phyloP scores from a whole-genome alignment of 2,888 invertebrate species.

The Entomobrya proxima region DNA sequence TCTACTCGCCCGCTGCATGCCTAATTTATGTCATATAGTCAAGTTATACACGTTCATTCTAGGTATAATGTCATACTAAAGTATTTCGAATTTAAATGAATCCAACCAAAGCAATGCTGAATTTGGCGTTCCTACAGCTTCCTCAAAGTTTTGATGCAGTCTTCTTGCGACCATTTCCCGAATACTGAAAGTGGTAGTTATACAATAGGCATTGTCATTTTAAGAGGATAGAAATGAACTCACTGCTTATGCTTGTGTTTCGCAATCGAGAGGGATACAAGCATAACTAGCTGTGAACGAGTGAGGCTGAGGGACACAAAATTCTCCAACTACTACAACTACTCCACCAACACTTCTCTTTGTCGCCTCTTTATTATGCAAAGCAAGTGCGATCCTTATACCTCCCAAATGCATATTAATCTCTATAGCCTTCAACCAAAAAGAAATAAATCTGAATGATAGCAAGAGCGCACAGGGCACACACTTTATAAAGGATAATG shows the following conservation, averaged over 20 bases:
- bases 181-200: background rate
- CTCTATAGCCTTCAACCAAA: constrained; percentile 68
- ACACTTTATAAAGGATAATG: background rate
- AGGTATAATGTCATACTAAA: background rate
- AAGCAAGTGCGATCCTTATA: constrained; percentile 67
- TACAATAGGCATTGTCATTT: background rate
- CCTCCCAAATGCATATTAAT: constrained; percentile 72
- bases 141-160: background rate
- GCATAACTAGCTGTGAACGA: background rate
- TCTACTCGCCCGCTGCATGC: background rate
- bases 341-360: constrained; percentile 34
- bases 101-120: background rate
- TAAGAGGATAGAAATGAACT: background rate
- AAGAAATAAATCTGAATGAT: constrained; percentile 70
- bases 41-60: background rate
- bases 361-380: constrained; percentile 70
- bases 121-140: background rate
- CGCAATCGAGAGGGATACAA: background rate
- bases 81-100: background rate
- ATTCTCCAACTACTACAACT: background rate
- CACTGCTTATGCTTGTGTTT: background rate
- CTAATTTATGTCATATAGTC: background rate
- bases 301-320: background rate
- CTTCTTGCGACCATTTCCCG: background rate
- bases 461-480: constrained; percentile 1